Base-by-base conservation (phyloP, 2,113 vertebrate species). In the Microcebus lehilahytsara region DNA sequence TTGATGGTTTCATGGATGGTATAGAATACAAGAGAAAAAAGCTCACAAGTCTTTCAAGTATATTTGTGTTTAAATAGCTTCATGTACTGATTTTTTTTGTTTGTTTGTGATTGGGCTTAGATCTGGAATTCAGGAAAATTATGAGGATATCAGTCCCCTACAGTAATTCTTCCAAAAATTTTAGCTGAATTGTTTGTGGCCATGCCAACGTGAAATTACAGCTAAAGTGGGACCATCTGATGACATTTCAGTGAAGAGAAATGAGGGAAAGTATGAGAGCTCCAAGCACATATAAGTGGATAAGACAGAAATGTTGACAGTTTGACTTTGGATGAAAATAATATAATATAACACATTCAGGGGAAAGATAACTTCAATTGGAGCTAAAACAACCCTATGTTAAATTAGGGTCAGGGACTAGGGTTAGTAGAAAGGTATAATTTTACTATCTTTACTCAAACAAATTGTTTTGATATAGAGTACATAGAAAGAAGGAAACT, bases 251-350 rank as follows among this genome's bases (percentile, higher is more conserved):
- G 74, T 69, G 40, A 83, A 62, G 9, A 91, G 34, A 72, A 78
- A 22, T 85, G 4, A 94, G 27, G 30, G 30, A 40, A 53, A 88
- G 5, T 30, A 58, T 71, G 74, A 64, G 22, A 19, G 23, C 42
- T 95, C 4, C 34, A 89, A 90, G 16, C 7, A 84, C 23, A 40
- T 58, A 67, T n/a, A 91, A 89, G 12, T 49, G 8, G 53, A 49
- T 92, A 37, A 64, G 53, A 91, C 22, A 9, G 53, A 94, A 87
- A 20, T 56, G 6, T 2, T 78, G n/a, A 34, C 13, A 34, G 19
- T 74, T 93, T 96, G 32, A 77, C 34, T 87, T 84, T 85, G 14
- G 32, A 22, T 95, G 72, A 75, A 94, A 86, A 89, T 81, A 46
- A 66, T 71, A 42, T 74, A 69, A 27, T 32, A 32, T 27, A 58